Base-by-base conservation (phyloP, 2,888 invertebrate species). In the Drosophila lutescens region DNA sequence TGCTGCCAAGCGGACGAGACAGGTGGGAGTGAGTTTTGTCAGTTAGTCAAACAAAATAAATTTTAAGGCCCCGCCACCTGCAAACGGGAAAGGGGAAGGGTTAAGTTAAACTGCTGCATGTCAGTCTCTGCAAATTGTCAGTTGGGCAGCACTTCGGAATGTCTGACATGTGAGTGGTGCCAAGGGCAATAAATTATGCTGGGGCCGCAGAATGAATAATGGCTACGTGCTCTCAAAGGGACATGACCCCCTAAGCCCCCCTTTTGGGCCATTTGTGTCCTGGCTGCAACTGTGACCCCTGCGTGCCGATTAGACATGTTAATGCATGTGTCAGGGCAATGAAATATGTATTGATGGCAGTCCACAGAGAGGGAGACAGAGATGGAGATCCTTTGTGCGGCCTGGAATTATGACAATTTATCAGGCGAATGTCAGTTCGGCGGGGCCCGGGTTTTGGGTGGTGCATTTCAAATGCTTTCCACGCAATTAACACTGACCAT, bases 401-500 rank as follows among this genome's bases (percentile, higher is more conserved):
- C 56, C 50, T 20, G 82, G 69, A 88, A 88, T 83, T 84, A 86
- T 86, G 75, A 76, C 84, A 77, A 84, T 84, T 88, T 88, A 84
- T 84, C 78, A 66, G 71, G 63, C 63, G 66, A 78, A 58, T 72
- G 71, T 70, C 74, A 55, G 49, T 62, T 69, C 36, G 58, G 40
- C 20, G 53, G 47, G 49, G 38, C 20, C 30, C 10, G 55, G 8
- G 7, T n/a, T 20, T 38, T 12, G 32, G 32, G 23, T n/a, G 44
- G 49, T 49, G 69, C 70, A 74, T 69, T 66, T 36, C 68, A 68
- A 81, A 85, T 85, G 87, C 68, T 68, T 88, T 88, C 72, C 75
- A 76, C 72, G 75, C 87, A 88, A 85, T 85, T 85, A 85, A 86
- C 86, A 78, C 80, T 86, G 86, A 86, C 84, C 84, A 86, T 88